phyloP scores from a whole-genome alignment of 2,113 vertebrate species.

The Chlorodrepanis virens region DNA sequence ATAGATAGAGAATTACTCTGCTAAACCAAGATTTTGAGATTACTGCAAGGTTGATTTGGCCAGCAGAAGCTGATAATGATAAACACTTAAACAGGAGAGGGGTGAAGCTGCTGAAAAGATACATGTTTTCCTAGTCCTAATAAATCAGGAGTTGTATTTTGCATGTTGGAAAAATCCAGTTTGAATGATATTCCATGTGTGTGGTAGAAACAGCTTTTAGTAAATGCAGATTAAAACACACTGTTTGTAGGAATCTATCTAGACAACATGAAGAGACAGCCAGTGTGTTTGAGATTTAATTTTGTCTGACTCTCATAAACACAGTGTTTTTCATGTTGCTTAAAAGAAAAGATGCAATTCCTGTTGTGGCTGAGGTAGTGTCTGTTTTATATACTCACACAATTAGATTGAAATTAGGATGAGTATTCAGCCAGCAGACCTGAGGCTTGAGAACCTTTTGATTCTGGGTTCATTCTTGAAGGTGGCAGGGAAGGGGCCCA shows the following conservation, averaged over 20 bases:
- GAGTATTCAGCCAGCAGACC: background rate
- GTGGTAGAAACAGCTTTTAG: background rate
- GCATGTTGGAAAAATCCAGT: background rate
- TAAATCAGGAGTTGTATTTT: background rate
- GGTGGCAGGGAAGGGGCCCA: accelerated
- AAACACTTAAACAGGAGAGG: background rate
- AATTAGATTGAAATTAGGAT: background rate
- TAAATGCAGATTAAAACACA: background rate
- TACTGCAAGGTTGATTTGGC: background rate
- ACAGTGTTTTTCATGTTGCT: background rate
- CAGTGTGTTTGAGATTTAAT: background rate
- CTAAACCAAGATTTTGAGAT: background rate
- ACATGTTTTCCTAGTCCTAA: background rate
- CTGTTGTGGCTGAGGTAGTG: accelerated
- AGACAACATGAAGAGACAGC: background rate
- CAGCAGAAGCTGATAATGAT: background rate
- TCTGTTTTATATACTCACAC: background rate
- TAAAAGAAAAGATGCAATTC: background rate
- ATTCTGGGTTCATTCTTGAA: background rate
- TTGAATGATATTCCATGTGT: background rate
- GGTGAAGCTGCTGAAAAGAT: background rate
- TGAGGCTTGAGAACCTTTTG: background rate
- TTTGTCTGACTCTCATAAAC: background rate
- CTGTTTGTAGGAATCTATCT: background rate
- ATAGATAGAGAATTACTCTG: background rate